Conservation (phyloP, 2,888 invertebrate species). For the Therioaphis trifolii region DNA sequence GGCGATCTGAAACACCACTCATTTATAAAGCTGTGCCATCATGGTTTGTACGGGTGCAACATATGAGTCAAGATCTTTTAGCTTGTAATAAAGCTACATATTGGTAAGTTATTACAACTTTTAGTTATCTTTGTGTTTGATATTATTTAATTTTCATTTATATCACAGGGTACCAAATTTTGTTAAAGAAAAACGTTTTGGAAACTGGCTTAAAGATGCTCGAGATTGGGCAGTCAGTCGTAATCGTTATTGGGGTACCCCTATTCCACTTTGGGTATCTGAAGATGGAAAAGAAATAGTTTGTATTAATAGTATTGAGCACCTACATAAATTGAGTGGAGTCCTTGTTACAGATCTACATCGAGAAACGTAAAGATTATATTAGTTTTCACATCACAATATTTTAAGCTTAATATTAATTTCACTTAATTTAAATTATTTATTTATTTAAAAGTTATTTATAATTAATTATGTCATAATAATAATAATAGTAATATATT, state of each 20-base stretch:
- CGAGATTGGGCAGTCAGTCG: constrained; percentile 98
- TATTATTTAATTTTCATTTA: neutral
- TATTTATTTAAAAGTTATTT: no score
- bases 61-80: constrained; percentile 84
- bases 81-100: constrained; percentile 87
- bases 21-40: constrained; percentile 98
- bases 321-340: constrained; percentile 87
- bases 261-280: constrained; percentile 97
- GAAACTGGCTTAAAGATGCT: constrained; percentile 97
- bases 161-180: constrained; percentile 87
- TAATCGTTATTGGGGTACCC: constrained; percentile 99
- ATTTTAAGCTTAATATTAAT: no score
- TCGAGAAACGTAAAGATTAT: constrained; percentile 78
- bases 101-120: constrained; percentile 75
- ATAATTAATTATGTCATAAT: no score
- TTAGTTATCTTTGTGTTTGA: neutral
- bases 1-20: constrained; percentile 98
- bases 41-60: constrained; percentile 97
- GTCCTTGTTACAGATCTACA: constrained; percentile 88
- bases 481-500: neutral
- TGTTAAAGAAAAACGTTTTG: constrained; percentile 97
- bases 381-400: no score
- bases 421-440: no score
- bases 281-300: constrained; percentile 91
- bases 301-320: constrained; percentile 92